Evolutionary conservation across 2,888 invertebrate genomes (phyloP), one percentile per base, ranked within the genome.

Genomic region (Erebia palarica): DNA sequence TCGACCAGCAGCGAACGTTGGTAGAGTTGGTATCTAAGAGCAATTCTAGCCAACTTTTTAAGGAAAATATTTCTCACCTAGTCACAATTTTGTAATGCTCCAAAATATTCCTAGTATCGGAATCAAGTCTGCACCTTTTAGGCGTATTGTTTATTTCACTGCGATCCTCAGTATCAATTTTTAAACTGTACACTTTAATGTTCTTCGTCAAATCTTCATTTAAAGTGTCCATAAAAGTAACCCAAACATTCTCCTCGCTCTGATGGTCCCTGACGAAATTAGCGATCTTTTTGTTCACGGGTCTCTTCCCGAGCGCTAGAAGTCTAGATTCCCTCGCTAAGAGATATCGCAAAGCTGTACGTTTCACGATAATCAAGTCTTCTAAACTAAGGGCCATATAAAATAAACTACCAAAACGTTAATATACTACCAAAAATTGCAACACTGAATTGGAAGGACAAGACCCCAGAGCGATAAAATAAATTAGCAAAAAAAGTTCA

Each of bases 201-300:
- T 88, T 91, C 36, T 86, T 86, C 0, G 90, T 90, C 71, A 92
- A 75, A 80, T 92, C 91, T 69, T 91, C 91, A 69, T 85, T 87
- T 5, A 91, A 74, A 2, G 87, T 81, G 55, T 91, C 90, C 72
- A 85, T 75, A 73, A 90, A 89, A 55, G 79, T 83, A 0, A 83
- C 78, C 89, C 87, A 89, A 16, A 85, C 80, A 57, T 81, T 83
- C 53, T 76, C 70, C 21, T 70, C 84, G 4, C 88, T 85, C 68
- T 86, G 81, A 53, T 89, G 83, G 0, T 61, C 82, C 16, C 80
- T 82, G 1, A 91, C 81, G 68, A 87, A 86, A 65, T 89, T 86
- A 0, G 91, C 82, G 1, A 91, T 88, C 82, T 91, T 91, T 55
- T 87, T 88, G 73, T 91, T 91, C 0, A 89, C 81, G 0, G 90